These are phyloP conservation scores for Macaca nemestrina DNA, from an alignment of 2,113 vertebrate species.

Conservation along the genomic window DNA sequence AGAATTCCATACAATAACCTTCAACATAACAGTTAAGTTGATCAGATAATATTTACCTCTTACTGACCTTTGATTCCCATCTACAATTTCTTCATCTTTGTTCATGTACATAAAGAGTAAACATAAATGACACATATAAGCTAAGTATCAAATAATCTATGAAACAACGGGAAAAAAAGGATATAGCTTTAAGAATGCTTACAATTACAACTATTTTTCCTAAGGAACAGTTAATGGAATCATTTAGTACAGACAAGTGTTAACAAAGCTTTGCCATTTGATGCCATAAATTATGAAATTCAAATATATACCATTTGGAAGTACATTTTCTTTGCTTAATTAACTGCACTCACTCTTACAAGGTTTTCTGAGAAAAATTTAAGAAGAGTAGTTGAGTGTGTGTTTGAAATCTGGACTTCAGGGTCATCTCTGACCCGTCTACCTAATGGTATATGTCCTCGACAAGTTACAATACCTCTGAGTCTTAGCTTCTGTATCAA, in stretches of 20 bases:
- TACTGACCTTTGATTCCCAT: neutral
- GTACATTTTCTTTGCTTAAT: slow-evolving; percentile 6
- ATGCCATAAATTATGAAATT: neutral
- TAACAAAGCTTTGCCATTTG: neutral
- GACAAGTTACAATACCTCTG: neutral
- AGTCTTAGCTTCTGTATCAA: neutral
- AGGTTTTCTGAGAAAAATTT: neutral
- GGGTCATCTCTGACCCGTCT: neutral
- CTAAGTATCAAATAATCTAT: neutral
- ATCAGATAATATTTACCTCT: neutral
- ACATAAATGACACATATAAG: neutral
- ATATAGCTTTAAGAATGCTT: neutral
- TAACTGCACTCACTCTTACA: neutral
- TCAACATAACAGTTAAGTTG: neutral
- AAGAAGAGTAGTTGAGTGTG: neutral
- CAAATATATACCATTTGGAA: neutral
- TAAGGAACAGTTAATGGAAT: neutral
- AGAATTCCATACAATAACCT: neutral
- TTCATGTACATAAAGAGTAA: slow-evolving; percentile 3
- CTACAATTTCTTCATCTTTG: neutral
- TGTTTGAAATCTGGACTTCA: neutral
- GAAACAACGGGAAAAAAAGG: neutral
- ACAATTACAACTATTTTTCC: neutral
- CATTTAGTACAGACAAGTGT: neutral
- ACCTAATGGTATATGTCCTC: neutral